Base-by-base conservation (phyloP, 2,797 vertebrate species). In the Miichthys miiuy region DNA sequence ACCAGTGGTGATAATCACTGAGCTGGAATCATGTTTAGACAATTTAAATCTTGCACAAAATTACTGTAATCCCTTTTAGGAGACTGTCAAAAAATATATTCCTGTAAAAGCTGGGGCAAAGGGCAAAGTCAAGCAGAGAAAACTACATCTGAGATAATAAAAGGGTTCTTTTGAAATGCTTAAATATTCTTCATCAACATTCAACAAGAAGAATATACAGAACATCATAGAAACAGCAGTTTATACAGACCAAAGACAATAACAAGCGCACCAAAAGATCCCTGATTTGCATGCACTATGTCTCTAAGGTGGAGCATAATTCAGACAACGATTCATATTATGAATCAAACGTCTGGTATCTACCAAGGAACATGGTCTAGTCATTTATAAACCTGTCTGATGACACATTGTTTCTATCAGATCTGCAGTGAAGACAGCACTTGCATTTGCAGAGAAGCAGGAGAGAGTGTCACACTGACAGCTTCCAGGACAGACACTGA, bases 401-500 rank as follows among this genome's bases (percentile, higher is more conserved):
- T 63, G 46, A 76, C 51, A 23, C 30, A 7, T 18, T 41, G 30
- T 75, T 75, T 75, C 46, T n/a, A 3, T 72, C 64, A 71, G 25
- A 62, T 71, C 42, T 75, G 54, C 1, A 44, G 69, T 6, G 10
- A 62, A 18, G 63, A 70, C 63, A 17, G 44, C 10, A 2, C 41
- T 63, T 62, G 47, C 48, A 54, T 46, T 44, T 61, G 50, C 25
- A 62, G 12, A 74, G 60, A 60, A 64, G 48, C 68, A 5, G 42
- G 42, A 48, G 16, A 47, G n/a, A 55, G 47, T 58, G 42, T 75
- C 50, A 42, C 42, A 6, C 55, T 77, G 79, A 79, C 87, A 88
- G 81, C 66, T 69, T 58, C 44, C 72, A 67, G 41, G 41, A 84
- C 81, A 82, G 75, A 47, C 63, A 21, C 62, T 50, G 86, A 88